Evolutionary conservation across 2,888 invertebrate genomes (phyloP).

Genomic region (Acheta domesticus): DNA sequence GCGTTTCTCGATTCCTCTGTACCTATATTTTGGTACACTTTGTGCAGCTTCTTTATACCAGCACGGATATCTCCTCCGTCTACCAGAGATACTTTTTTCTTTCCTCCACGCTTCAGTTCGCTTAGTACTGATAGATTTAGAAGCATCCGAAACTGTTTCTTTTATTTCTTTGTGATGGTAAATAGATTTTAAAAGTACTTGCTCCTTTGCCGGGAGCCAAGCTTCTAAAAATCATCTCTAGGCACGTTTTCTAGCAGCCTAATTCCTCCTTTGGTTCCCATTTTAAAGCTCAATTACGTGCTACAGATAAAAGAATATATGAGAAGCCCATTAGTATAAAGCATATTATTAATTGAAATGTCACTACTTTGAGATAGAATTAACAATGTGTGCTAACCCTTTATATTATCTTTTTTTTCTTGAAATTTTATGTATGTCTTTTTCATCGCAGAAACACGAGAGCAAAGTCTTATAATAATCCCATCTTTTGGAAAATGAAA

Average conservation of each 20-base stretch:
- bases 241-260: too few relatives aligned
- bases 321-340: conserved; percentile 20
- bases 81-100: not conserved
- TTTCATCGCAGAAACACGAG: not conserved
- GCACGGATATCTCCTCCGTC: not conserved
- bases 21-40: not conserved
- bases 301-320: too few relatives aligned
- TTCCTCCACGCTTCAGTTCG: not conserved
- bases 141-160: not conserved
- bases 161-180: not conserved
- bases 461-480: not conserved
- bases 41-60: not conserved
- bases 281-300: too few relatives aligned
- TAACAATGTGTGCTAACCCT: not conserved
- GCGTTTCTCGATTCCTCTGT: not conserved
- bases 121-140: not conserved
- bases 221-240: too few relatives aligned
- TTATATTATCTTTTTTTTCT: not conserved
- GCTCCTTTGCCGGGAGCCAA: not conserved
- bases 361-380: not conserved
- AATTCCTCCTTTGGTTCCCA: too few relatives aligned
- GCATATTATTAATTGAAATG: not conserved
- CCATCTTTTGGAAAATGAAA: not conserved
- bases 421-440: not conserved
- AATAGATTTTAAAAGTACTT: not conserved